Conservation (phyloP, 2,113 vertebrate species). For the Corythoichthys haematopterus region DNA sequence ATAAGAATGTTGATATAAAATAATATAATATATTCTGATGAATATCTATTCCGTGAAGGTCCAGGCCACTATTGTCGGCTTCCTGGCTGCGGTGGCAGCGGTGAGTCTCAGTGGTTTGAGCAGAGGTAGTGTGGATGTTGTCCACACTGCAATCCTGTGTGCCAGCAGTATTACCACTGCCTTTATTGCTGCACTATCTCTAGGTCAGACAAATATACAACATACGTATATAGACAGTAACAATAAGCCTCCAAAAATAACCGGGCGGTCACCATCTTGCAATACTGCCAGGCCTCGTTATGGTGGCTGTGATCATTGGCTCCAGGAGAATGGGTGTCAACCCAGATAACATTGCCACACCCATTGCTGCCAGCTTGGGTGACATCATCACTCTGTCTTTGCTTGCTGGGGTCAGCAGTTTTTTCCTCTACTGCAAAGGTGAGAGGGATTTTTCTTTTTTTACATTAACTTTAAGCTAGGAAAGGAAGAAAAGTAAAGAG, state of each 20-base stretch:
- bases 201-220: conserved; percentile 71
- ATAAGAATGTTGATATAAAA: not conserved
- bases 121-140: conserved; percentile 77
- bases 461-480: too few relatives aligned
- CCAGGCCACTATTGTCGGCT: conserved; percentile 90
- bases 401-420: conserved; percentile 84
- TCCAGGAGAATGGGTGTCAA: conserved; percentile 90
- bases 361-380: conserved; percentile 94
- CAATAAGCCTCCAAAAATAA: not conserved
- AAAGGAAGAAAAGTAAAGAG: too few relatives aligned
- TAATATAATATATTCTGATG: not conserved
- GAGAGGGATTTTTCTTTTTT: conserved; percentile 16
- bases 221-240: too few relatives aligned
- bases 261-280: not conserved
- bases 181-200: conserved; percentile 83
- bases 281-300: conserved; percentile 79
- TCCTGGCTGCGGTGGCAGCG: conserved; percentile 85
- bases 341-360: conserved; percentile 95
- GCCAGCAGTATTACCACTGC: conserved; percentile 89
- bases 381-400: conserved; percentile 90
- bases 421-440: conserved; percentile 83
- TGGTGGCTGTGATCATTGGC: conserved; percentile 86
- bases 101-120: conserved; percentile 80
- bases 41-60: conserved; percentile 65
- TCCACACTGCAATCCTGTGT: conserved; percentile 82